Conservation (phyloP, 2,888 invertebrate genomes). For the Cosmorhoe ocellata region DNA sequence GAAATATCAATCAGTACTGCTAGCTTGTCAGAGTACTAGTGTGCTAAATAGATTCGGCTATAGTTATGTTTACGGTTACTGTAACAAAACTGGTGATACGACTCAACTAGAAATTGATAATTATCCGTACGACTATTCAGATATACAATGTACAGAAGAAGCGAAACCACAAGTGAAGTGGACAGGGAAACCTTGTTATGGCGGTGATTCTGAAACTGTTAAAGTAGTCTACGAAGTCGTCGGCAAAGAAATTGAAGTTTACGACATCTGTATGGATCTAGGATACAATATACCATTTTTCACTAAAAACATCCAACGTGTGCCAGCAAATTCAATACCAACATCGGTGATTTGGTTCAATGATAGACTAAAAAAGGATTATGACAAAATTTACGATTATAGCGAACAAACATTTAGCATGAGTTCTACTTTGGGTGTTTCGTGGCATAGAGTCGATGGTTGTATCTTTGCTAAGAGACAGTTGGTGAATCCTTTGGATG, state of each 20-base stretch:
- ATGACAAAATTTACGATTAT: conserved; percentile 47
- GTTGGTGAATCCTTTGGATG: conserved; percentile 51
- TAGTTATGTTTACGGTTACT: conserved; percentile 35
- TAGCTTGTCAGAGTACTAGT: conserved; percentile 49
- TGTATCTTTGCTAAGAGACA: conserved; percentile 56
- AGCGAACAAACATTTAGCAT: conserved; percentile 37
- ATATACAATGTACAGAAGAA: conserved; percentile 47
- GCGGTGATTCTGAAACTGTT: conserved; percentile 38
- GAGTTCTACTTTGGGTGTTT: background rate
- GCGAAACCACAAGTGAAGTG: conserved; percentile 28
- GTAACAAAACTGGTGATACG: conserved; percentile 38
- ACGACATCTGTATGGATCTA: conserved; percentile 50
- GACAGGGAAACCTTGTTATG: conserved; percentile 37
- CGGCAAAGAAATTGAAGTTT: conserved; percentile 38
- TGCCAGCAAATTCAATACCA: conserved; percentile 28
- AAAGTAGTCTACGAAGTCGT: conserved; percentile 42
- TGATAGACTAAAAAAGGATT: conserved; percentile 35
- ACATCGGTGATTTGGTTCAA: conserved; percentile 37
- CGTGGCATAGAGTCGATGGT: conserved; percentile 32
- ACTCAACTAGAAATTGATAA: conserved; percentile 38
- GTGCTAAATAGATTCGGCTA: conserved; percentile 21
- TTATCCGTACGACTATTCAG: conserved; percentile 36
- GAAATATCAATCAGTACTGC: conserved; percentile 28
- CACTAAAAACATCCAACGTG: conserved; percentile 37
- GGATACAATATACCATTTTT: conserved; percentile 43